Conservation (phyloP, 2,113 vertebrate species). For the Grantiella picta region DNA sequence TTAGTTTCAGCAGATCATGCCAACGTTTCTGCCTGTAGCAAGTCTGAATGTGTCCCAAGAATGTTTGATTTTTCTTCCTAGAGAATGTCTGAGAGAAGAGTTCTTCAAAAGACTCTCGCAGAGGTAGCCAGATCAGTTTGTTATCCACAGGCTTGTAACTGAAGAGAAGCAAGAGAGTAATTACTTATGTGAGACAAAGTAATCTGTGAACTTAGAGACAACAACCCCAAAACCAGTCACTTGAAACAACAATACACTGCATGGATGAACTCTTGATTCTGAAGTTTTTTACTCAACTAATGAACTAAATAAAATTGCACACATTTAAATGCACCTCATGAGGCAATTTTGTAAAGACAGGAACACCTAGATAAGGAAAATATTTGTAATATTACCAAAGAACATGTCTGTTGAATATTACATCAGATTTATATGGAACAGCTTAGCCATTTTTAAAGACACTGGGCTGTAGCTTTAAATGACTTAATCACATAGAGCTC, state of each 20-base stretch:
- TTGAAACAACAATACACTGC: background rate
- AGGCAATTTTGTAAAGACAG: fast-evolving
- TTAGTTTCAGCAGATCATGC: constrained; percentile 92
- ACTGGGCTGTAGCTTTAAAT: background rate
- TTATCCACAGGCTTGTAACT: constrained; percentile 97
- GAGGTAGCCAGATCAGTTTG: constrained; percentile 88
- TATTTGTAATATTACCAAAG: background rate
- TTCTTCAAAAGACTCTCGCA: constrained; percentile 93
- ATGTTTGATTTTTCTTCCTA: constrained; percentile 92
- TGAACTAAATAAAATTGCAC: fast-evolving
- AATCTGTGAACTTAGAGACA: background rate
- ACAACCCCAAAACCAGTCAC: background rate
- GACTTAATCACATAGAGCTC: background rate
- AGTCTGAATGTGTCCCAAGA: constrained; percentile 94
- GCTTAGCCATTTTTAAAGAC: background rate
- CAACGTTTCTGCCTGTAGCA: constrained; percentile 94
- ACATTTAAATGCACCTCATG: background rate
- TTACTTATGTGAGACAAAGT: background rate
- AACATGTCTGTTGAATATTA: background rate
- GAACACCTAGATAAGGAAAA: background rate
- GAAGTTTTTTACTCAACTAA: background rate
- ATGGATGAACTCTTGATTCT: background rate
- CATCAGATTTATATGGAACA: background rate
- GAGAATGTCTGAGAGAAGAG: constrained; percentile 95
- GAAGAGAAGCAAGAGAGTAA: background rate